Conservation (phyloP, 2,797 vertebrate species). For the Macropodus opercularis region DNA sequence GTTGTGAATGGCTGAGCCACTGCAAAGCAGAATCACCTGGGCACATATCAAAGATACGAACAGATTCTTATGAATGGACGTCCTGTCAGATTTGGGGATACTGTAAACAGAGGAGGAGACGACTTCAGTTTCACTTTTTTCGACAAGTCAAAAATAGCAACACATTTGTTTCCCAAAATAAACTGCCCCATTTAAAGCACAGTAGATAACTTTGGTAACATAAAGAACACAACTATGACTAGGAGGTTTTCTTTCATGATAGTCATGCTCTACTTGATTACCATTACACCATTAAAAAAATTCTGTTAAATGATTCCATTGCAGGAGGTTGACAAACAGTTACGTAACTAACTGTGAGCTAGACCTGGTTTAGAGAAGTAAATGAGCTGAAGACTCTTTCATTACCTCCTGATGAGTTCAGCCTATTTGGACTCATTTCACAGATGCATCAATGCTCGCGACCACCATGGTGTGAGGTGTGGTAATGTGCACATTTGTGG, state of each 20-base stretch:
- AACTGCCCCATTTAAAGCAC: too few relatives aligned
- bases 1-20: constrained; percentile 82
- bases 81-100: constrained; percentile 85
- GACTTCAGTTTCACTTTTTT: neutral
- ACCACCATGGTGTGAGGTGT: constrained; percentile 23
- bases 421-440: constrained; percentile 43
- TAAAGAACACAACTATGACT: too few relatives aligned
- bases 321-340: too few relatives aligned
- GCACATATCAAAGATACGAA: constrained; percentile 82
- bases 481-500: constrained; percentile 10
- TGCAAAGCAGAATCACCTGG: constrained; percentile 85
- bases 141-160: neutral
- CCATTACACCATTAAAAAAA: too few relatives aligned
- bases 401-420: constrained; percentile 36
- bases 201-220: too few relatives aligned
- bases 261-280: too few relatives aligned
- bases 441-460: constrained; percentile 25
- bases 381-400: constrained; percentile 24
- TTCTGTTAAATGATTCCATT: too few relatives aligned
- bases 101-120: constrained; percentile 52
- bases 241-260: too few relatives aligned
- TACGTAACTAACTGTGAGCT: too few relatives aligned
- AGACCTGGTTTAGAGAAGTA: neutral
- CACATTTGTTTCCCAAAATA: too few relatives aligned
- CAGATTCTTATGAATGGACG: constrained; percentile 85